Conservation (phyloP, 2,797 vertebrate species). For the Danionella dracula region DNA sequence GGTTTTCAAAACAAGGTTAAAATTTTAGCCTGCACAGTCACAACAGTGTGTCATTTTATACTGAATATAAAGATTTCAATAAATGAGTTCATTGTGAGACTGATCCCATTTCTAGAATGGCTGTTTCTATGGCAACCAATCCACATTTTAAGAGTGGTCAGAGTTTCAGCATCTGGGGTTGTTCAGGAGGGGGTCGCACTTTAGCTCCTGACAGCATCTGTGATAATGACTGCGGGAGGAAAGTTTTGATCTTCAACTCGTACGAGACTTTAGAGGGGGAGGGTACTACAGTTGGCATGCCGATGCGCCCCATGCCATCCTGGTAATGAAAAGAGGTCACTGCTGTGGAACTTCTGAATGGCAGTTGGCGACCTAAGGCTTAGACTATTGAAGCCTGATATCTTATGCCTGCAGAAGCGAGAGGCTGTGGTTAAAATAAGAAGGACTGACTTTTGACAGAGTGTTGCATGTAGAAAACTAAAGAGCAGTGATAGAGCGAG, state of each 20-base stretch:
- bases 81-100: conserved; percentile 46
- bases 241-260: conserved; percentile 8
- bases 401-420: background rate
- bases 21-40: conserved; percentile 1
- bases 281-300: background rate
- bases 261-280: background rate
- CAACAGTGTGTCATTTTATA: conserved; percentile 3
- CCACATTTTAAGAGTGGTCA: conserved; percentile 39
- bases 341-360: conserved; percentile 17
- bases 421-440: too few species aligned
- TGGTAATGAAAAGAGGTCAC: conserved; percentile 24
- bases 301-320: background rate
- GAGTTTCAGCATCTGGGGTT: background rate
- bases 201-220: conserved; percentile 19
- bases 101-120: conserved; percentile 45
- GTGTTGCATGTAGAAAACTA: background rate
- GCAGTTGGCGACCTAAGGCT: conserved; percentile 6
- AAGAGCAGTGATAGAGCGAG: too few species aligned
- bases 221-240: conserved; percentile 16
- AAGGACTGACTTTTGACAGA: conserved; percentile 19
- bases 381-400: background rate
- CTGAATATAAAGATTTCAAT: conserved; percentile 29
- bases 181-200: background rate
- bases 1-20: background rate
- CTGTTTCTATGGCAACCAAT: conserved; percentile 51